Percentiles rank a stretch among this genome's conserved stretches.
Conservation (phyloP, 2,888 invertebrate species). For the Mycalesis mineus region DNA sequence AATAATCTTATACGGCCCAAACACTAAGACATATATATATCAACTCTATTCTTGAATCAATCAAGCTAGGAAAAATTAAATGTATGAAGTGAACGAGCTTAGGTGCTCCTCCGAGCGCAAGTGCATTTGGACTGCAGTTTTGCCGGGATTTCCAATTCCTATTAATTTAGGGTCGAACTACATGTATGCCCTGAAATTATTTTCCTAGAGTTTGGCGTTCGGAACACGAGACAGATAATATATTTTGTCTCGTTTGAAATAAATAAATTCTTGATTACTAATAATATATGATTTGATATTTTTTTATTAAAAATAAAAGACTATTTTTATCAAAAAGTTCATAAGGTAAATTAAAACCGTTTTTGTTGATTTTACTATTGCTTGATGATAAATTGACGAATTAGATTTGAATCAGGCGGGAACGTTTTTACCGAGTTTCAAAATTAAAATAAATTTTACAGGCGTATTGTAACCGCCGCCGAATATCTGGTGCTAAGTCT, state of each 20-base stretch:
- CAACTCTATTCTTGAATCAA: background rate
- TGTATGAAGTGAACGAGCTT: constrained; percentile 13
- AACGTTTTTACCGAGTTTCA: background rate
- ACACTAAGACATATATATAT: background rate
- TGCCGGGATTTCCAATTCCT: constrained; percentile 19
- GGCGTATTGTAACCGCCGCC: constrained; percentile 17
- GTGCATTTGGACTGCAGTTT: constrained; percentile 35
- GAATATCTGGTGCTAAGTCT: constrained; percentile 35
- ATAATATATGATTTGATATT: too few species aligned
- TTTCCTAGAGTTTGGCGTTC: background rate
- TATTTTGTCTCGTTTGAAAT: background rate
- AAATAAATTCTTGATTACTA: too few species aligned
- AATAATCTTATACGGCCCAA: background rate
- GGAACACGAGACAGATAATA: background rate
- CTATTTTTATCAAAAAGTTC: too few species aligned
- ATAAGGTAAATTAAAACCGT: background rate
- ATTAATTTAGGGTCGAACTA: background rate
- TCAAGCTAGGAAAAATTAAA: background rate
- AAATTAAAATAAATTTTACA: constrained; percentile 6
- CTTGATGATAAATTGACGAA: background rate
- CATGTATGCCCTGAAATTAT: background rate
- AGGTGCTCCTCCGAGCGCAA: constrained; percentile 26
- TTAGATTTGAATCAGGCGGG: background rate
- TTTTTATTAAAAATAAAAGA: too few species aligned
- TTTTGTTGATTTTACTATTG: background rate